Conservation (phyloP, 2,113 vertebrate genomes). For the Scomber colias region DNA sequence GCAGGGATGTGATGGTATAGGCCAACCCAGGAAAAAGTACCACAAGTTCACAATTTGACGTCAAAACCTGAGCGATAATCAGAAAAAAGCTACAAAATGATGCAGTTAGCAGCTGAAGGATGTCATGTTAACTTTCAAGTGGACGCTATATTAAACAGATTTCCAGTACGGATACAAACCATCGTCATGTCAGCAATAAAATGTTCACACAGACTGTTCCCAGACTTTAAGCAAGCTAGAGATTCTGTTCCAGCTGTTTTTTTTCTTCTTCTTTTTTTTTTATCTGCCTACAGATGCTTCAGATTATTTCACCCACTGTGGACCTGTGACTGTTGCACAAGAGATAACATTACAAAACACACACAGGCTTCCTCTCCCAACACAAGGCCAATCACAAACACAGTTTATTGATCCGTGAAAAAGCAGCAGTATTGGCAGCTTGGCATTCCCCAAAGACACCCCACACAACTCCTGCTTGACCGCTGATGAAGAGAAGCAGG, state of each 20-base stretch:
- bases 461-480: slow-evolving; percentile 24
- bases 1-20: background rate
- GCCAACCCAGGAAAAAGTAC: background rate
- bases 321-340: background rate
- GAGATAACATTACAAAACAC: background rate
- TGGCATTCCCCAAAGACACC: background rate
- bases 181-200: background rate
- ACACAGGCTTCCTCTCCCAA: background rate
- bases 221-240: background rate
- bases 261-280: no score
- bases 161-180: background rate
- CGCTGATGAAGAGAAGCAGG: slow-evolving; percentile 68
- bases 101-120: background rate
- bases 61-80: background rate
- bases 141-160: background rate
- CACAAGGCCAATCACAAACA: background rate
- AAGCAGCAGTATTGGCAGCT: background rate
- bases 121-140: background rate
- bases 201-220: background rate
- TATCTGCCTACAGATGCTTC: background rate
- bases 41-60: slow-evolving; percentile 6
- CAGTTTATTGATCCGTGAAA: slow-evolving; percentile 5
- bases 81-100: background rate
- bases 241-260: background rate
- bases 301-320: background rate